These are phyloP conservation scores for Phrynocephalus vlangalii DNA, from an alignment of 2,797 vertebrate genomes.

Conservation along the genomic window DNA sequence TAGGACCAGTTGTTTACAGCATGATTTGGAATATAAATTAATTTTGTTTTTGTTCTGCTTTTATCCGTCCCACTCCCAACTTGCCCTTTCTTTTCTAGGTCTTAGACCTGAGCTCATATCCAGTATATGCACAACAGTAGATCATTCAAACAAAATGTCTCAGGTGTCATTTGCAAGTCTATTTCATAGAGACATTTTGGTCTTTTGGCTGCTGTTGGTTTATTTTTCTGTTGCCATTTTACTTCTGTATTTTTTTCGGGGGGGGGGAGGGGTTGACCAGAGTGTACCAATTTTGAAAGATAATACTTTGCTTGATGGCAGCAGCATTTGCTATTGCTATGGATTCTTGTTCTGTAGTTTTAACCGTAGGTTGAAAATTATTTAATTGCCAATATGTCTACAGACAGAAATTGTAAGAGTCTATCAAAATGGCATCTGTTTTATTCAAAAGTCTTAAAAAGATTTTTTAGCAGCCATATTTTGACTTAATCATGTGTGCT, in stretches of 20 bases:
- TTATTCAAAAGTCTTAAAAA: too few species aligned
- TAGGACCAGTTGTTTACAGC: neutral
- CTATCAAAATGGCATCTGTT: too few species aligned
- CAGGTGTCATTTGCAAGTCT: neutral
- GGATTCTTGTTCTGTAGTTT: neutral
- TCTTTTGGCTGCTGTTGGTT: neutral
- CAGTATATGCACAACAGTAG: neutral
- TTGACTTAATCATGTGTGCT: too few species aligned
- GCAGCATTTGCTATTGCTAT: neutral
- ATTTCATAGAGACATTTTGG: neutral
- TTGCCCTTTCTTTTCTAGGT: neutral
- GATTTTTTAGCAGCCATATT: too few species aligned
- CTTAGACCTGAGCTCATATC: neutral
- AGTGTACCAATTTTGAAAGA: neutral
- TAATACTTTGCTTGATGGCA: neutral
- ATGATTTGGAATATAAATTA: constrained; percentile 16
- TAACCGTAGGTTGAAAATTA: too few species aligned
- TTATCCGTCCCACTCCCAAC: neutral
- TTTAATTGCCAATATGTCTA: too few species aligned
- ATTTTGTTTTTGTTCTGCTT: constrained; percentile 23
- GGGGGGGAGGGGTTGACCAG: neutral
- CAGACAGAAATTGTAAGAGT: too few species aligned
- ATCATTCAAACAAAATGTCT: neutral
- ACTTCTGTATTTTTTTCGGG: neutral
- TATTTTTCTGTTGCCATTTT: neutral